Conservation (phyloP, 2,888 invertebrate species). For the Cactoblastis cactorum region DNA sequence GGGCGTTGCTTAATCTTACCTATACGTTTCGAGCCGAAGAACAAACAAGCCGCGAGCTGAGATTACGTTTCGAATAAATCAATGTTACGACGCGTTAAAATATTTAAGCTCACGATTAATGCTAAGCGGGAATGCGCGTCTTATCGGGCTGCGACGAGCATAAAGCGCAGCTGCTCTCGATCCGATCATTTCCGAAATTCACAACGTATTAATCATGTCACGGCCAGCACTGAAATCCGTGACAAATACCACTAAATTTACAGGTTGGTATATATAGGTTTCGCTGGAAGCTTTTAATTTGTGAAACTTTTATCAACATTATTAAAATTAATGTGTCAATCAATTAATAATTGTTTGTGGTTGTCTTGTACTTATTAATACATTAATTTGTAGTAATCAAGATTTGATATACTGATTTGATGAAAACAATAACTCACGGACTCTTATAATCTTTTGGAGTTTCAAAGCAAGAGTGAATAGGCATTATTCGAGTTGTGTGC, state of each 20-base stretch:
- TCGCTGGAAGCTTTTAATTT: too few relatives aligned
- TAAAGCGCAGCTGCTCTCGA: constrained; percentile 44
- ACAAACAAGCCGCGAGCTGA: constrained; percentile 75
- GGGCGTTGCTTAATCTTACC: constrained; percentile 65
- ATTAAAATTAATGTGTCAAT: too few relatives aligned
- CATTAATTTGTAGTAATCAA: too few relatives aligned
- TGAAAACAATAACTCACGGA: too few relatives aligned
- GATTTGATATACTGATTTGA: too few relatives aligned
- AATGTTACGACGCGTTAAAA: constrained; percentile 79
- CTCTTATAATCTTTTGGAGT: too few relatives aligned
- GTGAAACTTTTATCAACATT: too few relatives aligned
- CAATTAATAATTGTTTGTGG: too few relatives aligned
- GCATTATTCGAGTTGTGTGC: too few relatives aligned
- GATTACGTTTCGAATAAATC: constrained; percentile 77
- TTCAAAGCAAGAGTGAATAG: too few relatives aligned
- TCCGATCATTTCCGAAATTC: constrained; percentile 37
- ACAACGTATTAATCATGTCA: constrained; percentile 36
- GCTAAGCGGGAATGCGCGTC: constrained; percentile 56
- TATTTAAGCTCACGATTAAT: constrained; percentile 78
- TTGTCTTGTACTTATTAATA: too few relatives aligned
- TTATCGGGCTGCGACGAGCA: constrained; percentile 53
- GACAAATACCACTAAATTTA: background rate
- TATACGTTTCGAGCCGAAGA: constrained; percentile 72
- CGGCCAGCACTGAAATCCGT: constrained; percentile 7
- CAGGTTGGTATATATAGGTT: too few relatives aligned